Conservation (phyloP, 2,797 vertebrate genomes). For the Muscicapa comitata region DNA sequence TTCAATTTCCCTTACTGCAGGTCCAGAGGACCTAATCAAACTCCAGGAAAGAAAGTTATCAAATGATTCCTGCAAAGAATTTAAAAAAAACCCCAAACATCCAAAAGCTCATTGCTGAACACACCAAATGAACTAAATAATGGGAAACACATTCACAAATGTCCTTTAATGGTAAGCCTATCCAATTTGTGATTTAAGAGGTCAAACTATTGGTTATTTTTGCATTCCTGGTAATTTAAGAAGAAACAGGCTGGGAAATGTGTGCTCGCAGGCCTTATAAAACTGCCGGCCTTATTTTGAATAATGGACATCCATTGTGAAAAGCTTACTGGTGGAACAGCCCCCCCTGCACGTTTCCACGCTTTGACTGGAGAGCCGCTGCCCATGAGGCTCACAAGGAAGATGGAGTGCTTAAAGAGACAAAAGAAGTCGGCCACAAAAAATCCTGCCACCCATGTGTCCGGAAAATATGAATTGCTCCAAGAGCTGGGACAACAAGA, state of each 20-base stretch:
- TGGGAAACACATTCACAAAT: constrained; percentile 78
- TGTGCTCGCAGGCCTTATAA: constrained; percentile 70
- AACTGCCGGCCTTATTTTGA: constrained; percentile 72
- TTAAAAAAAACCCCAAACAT: constrained; percentile 17
- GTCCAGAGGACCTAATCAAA: constrained; percentile 56
- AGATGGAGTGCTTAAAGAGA: constrained; percentile 11
- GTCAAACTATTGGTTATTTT: constrained; percentile 78
- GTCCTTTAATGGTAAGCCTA: constrained; percentile 73
- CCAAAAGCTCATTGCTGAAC: constrained; percentile 69
- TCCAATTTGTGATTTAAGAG: constrained; percentile 81
- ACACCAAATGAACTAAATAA: constrained; percentile 78
- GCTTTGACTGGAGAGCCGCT: neutral
- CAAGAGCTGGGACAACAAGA: neutral
- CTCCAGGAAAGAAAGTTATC: constrained; percentile 59
- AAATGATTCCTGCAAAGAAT: constrained; percentile 60
- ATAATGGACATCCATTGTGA: constrained; percentile 67
- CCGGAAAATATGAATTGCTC: constrained; percentile 38
- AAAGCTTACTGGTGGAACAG: constrained; percentile 50
- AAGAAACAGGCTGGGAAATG: constrained; percentile 70
- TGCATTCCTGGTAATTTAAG: constrained; percentile 79
- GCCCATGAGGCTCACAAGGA: constrained; percentile 43
- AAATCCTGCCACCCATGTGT: constrained; percentile 44
- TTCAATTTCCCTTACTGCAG: constrained; percentile 16
- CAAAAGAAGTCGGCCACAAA: constrained; percentile 26
- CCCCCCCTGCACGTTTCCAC: neutral